Base-by-base conservation (phyloP, 2,797 vertebrate genomes). In the Anguilla megastoma region DNA sequence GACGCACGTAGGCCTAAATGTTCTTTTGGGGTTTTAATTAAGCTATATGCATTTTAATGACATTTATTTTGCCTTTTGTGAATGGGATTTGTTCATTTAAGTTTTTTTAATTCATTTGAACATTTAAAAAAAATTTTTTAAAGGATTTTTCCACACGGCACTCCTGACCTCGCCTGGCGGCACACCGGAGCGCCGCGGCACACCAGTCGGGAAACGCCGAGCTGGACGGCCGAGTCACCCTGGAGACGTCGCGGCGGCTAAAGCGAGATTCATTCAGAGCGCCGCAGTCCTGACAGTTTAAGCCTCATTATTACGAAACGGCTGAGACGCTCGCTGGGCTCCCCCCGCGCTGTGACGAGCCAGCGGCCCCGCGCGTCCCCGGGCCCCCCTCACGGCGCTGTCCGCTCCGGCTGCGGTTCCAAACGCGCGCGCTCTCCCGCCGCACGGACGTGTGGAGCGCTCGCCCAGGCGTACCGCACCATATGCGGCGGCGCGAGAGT, bases 401-500 rank as follows among this genome's bases (percentile, higher is more conserved):
- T 2, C 7, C 18, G 79, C 41, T 50, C 36, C 50, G 50, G 83
- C 84, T 33, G 84, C 54, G 4, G 50, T 4, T 33, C 8, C 41
- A 60, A 60, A 41, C 54, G 4, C 52, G 54, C 54, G 4, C 16
- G 56, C 14, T 76, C 89, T 36, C 12, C 80, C 91, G 50, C 85
- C 89, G 92, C 10, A 83, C 45, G 83, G 90, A 91, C 88, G 90
- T 89, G 89, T 54, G 30, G 24, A 36, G 90, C 90, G 88, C 89
- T 90, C 85, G 86, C 90, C 90, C 90, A 89, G 91, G 91, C 90
- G 89, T 85, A 89, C 80, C 60, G 87, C 90, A 91, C 92, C 60
- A 16, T 91, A 92, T 91, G 89, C 91, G 90, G 91, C 6, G n/a
- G 85, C 90, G 88, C 90, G 89, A 94, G 93, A 94, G 93, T 93